Evolutionary conservation across 2,113 vertebrate genomes (phyloP), one percentile per base, ranked within the genome.

Genomic region (Podarcis raffonei): DNA sequence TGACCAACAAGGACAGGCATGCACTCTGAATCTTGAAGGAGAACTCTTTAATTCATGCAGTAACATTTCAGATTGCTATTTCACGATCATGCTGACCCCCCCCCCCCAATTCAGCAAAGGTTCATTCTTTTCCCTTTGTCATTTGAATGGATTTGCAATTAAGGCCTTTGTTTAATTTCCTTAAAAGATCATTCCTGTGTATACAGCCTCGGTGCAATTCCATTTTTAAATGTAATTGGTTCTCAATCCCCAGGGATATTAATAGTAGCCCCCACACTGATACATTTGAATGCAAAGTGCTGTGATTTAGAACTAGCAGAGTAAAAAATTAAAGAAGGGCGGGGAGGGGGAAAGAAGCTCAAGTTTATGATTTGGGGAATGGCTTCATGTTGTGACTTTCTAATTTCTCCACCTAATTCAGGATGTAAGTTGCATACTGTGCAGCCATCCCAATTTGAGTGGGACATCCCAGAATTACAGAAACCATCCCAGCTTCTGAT

Each of bases 141-240:
- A 89, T 94, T 91, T 91, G 93, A 94, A 94, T 95, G 89, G 90
- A 94, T 96, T 96, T 95, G 93, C 92, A 97, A 95, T 96, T 95
- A 96, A 91, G 87, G 66, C 37, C 71, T 96, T 96, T 96, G 95
- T 96, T 97, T 96, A 95, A 95, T 95, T 95, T 95, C 91, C 88
- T 95, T 96, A 95, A 96, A 96, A 96, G 91, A 94, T 95, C 94
- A 94, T 93, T 96, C 87, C 83, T 96, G 93, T 94, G 96, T 97
- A 87, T 93, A 84, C 78, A 88, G 92, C 77, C 92, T 91, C 86
- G 5, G 57, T 72, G 2, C 82, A 94, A 94, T 94, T 93, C 84
- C 90, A 92, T 96, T 96, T 93, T 95, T 39, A 92, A 95, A 92
- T 89, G 84, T 94, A 96, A 97, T 97, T 96, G 94, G 93, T 96